Evolutionary conservation across 2,797 vertebrate species (phyloP).

Genomic region (Enteromius afrohamiltoni): DNA sequence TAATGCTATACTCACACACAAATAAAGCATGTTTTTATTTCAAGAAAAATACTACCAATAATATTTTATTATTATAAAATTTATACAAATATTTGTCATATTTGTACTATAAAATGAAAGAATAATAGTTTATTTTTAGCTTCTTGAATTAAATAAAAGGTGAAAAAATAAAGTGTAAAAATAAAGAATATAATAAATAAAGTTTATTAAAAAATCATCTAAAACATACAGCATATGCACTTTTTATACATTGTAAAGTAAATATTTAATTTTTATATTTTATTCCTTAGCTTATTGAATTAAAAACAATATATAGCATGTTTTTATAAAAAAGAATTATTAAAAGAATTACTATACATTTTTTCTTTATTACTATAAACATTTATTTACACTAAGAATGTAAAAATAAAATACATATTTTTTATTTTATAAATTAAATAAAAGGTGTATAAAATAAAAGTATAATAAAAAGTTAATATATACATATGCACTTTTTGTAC

Average conservation of each 20-base stretch:
- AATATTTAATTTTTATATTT: background rate
- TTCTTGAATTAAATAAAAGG: background rate
- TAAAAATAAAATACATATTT: background rate
- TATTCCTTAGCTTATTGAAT: background rate
- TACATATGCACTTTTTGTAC: background rate
- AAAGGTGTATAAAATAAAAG: background rate
- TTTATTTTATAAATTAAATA: background rate
- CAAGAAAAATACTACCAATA: background rate
- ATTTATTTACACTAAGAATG: background rate
- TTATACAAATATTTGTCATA: background rate
- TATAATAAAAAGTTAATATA: too few species aligned
- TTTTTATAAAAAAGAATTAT: background rate
- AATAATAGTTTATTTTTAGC: background rate
- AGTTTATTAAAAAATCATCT: too few species aligned
- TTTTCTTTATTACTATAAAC: background rate
- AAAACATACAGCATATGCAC: background rate
- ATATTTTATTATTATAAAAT: background rate
- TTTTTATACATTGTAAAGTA: background rate
- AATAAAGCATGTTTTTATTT: background rate
- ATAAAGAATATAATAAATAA: background rate
- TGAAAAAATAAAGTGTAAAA: background rate
- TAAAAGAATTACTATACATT: background rate
- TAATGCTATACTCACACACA: background rate
- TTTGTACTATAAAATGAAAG: background rate
- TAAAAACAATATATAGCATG: background rate